These are phyloP conservation scores for Synodontis membranacea DNA, from an alignment of 2,113 vertebrate species.

Conservation along the genomic window DNA sequence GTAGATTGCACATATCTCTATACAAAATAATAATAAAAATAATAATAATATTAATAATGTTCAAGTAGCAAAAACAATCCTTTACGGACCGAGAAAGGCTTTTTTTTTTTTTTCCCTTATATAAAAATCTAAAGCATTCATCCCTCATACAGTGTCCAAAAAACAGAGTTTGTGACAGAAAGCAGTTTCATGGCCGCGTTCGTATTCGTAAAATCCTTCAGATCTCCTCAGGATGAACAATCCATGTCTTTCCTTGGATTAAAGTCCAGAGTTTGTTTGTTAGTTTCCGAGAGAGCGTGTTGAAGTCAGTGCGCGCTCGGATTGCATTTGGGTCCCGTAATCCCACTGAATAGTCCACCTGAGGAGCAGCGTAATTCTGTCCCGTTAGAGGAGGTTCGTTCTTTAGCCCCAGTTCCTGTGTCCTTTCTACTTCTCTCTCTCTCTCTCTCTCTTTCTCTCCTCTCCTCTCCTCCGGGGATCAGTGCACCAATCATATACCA, in stretches of 20 bases:
- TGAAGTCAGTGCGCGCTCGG: background rate
- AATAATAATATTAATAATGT: constrained; percentile 55
- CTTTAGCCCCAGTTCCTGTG: constrained; percentile 56
- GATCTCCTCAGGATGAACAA: constrained; percentile 43
- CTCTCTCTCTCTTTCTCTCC: too few species aligned
- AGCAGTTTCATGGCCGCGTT: constrained; percentile 55
- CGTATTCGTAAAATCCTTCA: constrained; percentile 36
- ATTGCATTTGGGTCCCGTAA: constrained; percentile 10
- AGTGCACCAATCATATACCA: constrained; percentile 47
- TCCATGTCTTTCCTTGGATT: constrained; percentile 60
- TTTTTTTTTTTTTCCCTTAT: too few species aligned
- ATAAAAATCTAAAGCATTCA: constrained; percentile 70
- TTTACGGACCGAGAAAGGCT: constrained; percentile 69
- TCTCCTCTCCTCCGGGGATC: background rate
- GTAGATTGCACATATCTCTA: constrained; percentile 94
- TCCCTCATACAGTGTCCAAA: constrained; percentile 70
- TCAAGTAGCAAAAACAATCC: constrained; percentile 91
- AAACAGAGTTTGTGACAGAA: constrained; percentile 56
- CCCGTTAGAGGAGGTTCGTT: constrained; percentile 11
- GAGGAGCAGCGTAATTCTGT: constrained; percentile 33
- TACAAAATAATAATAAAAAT: constrained; percentile 76
- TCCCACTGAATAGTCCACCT: constrained; percentile 37
- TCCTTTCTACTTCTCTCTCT: background rate
- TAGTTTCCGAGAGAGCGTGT: background rate
- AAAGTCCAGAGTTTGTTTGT: constrained; percentile 60